Base-by-base conservation (phyloP, 2,113 vertebrate genomes). In the Nanorana parkeri region DNA sequence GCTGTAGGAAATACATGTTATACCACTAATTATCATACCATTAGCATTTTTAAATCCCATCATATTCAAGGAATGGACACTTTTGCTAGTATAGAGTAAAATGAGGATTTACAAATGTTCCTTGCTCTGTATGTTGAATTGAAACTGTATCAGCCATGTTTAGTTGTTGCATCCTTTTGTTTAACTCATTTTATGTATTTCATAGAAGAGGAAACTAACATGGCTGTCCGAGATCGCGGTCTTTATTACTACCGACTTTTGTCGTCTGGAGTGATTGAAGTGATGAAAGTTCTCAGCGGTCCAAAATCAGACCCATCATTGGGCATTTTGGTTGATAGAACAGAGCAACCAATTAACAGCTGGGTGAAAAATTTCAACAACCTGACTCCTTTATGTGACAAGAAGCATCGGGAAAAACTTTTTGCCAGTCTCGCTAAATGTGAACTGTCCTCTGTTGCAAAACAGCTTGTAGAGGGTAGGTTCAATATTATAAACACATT, bases 201-300 rank as follows among this genome's bases (percentile, higher is more conserved):
- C 2, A 21, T 91, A 99, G 97, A 98, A 88, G 97, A 99, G 89
- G 95, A 99, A 88, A 92, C 88, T 17, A 93, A 99, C 76, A 95
- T 98, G 96, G 95, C 93, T 0, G 94, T 99, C 2, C 93, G 92
- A 0, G 97, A 99, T 89, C 96, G 95, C 11, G 96, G 95, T 0
- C 88, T 98, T n/a, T 94, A 99, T 88, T 99, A 95, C 89, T 97
- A 98, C 72, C 93, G 95, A 81, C 95, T 99, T 23, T 89, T 99
- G 86, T 94, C 94, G 77, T 84, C 91, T 51, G 96, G 96, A 19
- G 86, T 95, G 65, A 93, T 96, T 29, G 90, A 96, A 54, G 94
- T 92, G 6, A 91, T 89, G 11, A 85, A 80, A 21, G 88, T 98
- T 54, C 88, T 99, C 21, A 95, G 94, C 19, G 95, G 95, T 81